These are phyloP conservation scores for Theonella swinhoei DNA, from an alignment of 37 sponge, comb jelly and placozoan species.

Conservation along the genomic window DNA sequence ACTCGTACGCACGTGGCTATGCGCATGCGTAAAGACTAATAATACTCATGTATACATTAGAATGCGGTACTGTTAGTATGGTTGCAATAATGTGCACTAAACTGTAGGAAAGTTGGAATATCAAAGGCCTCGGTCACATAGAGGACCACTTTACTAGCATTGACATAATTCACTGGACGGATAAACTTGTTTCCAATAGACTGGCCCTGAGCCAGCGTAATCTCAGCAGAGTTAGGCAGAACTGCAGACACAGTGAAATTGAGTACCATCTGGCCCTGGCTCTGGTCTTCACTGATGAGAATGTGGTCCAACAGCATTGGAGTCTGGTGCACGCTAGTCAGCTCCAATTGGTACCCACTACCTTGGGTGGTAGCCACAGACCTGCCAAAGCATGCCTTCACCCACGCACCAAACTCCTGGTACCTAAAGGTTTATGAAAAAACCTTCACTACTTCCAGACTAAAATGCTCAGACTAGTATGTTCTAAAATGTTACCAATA, in stretches of 20 bases:
- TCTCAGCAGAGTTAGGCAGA: neutral
- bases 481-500: no score
- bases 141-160: neutral
- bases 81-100: neutral
- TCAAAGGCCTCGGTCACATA: neutral
- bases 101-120: neutral
- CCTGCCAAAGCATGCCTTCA: neutral
- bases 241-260: slow-evolving; percentile 6
- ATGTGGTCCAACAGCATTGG: slow-evolving; percentile 9
- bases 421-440: no score
- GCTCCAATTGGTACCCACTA: neutral
- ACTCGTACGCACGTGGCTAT: no score
- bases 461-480: no score
- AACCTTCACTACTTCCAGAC: no score
- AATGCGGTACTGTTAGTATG: no score
- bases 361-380: neutral
- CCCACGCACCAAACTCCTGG: neutral
- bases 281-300: slow-evolving; percentile 31
- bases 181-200: slow-evolving; percentile 43
- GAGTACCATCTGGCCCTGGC: slow-evolving; percentile 11
- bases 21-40: no score
- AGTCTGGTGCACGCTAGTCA: neutral
- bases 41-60: no score
- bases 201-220: neutral
- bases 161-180: neutral